phyloP scores from a whole-genome alignment of 64 coral and sea anemone genomes.

The Platygyra sinensis region DNA sequence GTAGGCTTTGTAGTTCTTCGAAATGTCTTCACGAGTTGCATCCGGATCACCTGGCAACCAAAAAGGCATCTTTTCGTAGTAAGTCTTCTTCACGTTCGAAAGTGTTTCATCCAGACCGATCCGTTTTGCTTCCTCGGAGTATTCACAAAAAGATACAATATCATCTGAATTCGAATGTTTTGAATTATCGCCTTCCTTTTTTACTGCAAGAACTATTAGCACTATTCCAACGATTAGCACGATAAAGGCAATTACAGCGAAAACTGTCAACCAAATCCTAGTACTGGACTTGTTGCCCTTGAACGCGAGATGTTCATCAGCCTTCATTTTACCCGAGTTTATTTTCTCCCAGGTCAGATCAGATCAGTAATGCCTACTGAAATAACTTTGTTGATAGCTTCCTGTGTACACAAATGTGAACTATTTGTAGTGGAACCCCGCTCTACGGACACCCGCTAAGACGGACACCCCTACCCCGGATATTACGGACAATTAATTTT shows the following conservation, averaged over 20 bases:
- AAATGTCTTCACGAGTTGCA: slow-evolving; percentile 22
- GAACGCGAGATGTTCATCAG: not conserved
- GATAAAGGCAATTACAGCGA: not conserved
- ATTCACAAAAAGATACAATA: slow-evolving; percentile 19
- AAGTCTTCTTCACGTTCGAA: not conserved
- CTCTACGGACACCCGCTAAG: not conserved
- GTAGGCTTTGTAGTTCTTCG: slow-evolving; percentile 59
- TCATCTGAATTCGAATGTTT: not conserved
- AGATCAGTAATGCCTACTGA: too few species aligned
- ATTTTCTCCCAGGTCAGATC: not conserved
- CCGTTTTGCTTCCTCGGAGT: slow-evolving; percentile 55
- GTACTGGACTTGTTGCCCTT: not conserved
- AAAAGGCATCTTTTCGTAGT: slow-evolving; percentile 43
- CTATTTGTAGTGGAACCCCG: not conserved
- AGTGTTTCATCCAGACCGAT: not conserved
- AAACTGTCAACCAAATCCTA: not conserved
- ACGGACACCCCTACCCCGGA: too few species aligned
- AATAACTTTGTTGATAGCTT: too few species aligned
- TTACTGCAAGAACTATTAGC: not conserved
- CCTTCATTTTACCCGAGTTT: not conserved
- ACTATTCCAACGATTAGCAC: slow-evolving; percentile 26
- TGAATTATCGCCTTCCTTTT: not conserved
- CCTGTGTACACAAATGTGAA: too few species aligned
- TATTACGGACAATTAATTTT: too few species aligned
- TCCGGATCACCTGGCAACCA: slow-evolving; percentile 40